These are phyloP conservation scores for Stenichneumon culpator DNA, from an alignment of 2,888 invertebrate genomes.

Conservation along the genomic window DNA sequence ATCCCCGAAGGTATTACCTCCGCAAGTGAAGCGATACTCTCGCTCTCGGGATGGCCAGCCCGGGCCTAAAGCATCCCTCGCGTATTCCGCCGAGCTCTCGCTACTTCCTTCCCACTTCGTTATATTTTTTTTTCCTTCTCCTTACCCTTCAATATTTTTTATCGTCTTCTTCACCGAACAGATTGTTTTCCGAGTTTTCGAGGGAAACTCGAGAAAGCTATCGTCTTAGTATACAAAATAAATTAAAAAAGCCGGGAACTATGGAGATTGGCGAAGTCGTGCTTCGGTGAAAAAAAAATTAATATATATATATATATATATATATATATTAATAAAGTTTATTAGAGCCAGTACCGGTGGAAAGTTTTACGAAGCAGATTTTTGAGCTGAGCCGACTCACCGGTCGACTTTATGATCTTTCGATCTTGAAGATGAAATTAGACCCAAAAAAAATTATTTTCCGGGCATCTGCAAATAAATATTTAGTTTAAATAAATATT, in stretches of 20 bases:
- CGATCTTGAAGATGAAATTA: not conserved
- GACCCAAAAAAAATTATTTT: not conserved
- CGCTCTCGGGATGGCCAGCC: slow-evolving; percentile 1
- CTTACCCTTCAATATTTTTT: slow-evolving; percentile 15
- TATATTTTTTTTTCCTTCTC: slow-evolving; percentile 8
- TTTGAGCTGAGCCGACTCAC: not conserved
- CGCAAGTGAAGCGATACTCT: slow-evolving; percentile 22
- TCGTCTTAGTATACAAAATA: not conserved
- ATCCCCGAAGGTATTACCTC: slow-evolving; percentile 44
- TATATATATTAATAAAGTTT: slow-evolving; percentile 16
- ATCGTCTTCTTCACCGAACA: not conserved
- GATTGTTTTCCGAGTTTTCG: not conserved
- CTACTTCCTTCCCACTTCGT: slow-evolving; percentile 24
- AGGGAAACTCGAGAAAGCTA: not conserved
- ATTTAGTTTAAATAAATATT: too few relatives aligned
- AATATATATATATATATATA: slow-evolving; percentile 1
- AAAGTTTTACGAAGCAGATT: slow-evolving; percentile 41
- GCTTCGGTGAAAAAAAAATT: not conserved
- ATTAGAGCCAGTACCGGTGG: not conserved
- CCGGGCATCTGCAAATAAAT: too few relatives aligned
- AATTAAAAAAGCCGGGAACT: not conserved
- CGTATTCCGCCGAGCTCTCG: slow-evolving; percentile 10
- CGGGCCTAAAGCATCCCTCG: slow-evolving; percentile 27
- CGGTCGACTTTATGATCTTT: not conserved
- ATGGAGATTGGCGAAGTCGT: not conserved